Conservation (phyloP, 2,797 vertebrate species). For the Emydoidea blandingii region DNA sequence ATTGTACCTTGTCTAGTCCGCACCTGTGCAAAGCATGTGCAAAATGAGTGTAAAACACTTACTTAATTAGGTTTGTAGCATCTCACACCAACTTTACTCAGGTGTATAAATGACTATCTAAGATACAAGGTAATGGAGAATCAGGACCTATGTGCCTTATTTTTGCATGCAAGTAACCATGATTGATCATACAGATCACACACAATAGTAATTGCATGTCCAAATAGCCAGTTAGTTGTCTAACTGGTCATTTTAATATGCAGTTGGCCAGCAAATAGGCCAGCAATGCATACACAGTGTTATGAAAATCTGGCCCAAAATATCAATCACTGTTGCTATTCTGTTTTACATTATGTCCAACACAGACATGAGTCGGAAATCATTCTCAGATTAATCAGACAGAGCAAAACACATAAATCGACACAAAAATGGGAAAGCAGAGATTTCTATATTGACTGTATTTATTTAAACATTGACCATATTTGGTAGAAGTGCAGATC, state of each 20-base stretch:
- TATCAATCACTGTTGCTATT: not conserved
- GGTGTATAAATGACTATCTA: not conserved
- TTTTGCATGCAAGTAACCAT: constrained; percentile 19
- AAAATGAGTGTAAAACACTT: not conserved
- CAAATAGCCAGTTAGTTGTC: not conserved
- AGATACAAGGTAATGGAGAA: constrained; percentile 24
- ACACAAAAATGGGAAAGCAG: not conserved
- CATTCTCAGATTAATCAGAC: not conserved
- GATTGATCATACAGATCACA: not conserved
- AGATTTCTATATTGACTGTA: not conserved
- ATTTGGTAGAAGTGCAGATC: not conserved
- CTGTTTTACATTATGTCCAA: constrained; percentile 17
- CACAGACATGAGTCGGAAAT: not conserved
- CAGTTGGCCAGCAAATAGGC: constrained; percentile 34
- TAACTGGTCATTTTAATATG: constrained; percentile 29
- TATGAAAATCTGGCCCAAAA: constrained; percentile 30
- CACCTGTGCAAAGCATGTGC: not conserved
- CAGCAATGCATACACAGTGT: not conserved
- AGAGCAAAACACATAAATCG: not conserved
- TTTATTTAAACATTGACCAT: not conserved
- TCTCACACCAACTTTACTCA: not conserved
- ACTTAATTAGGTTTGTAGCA: not conserved
- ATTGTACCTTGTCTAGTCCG: not conserved
- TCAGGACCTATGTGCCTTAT: not conserved
- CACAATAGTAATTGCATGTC: not conserved